phyloP scores from a whole-genome alignment of 2,113 vertebrate genomes.

The Dunckerocampus dactyliophorus region DNA sequence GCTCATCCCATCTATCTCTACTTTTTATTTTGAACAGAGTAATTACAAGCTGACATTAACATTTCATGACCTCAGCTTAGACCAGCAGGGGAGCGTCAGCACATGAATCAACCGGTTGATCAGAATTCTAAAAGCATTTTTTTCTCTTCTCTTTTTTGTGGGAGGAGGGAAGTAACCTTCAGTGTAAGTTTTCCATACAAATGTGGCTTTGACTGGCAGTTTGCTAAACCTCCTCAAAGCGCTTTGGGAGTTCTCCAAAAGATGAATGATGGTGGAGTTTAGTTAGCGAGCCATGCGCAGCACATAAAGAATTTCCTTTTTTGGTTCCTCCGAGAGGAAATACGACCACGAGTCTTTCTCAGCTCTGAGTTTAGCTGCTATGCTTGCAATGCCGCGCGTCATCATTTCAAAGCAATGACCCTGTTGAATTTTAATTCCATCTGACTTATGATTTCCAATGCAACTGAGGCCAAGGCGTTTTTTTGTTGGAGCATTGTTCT shows the following conservation, averaged over 20 bases:
- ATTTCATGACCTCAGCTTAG: slow-evolving; percentile 49
- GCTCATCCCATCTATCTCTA: slow-evolving; percentile 42
- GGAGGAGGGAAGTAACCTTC: slow-evolving; percentile 9
- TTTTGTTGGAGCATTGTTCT: too few relatives aligned
- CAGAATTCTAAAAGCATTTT: slow-evolving; percentile 11
- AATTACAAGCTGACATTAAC: slow-evolving; percentile 56
- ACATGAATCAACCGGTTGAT: slow-evolving; percentile 25
- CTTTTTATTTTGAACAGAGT: slow-evolving; percentile 21
- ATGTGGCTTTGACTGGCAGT: slow-evolving; percentile 5
- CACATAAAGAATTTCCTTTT: background rate
- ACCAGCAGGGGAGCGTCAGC: slow-evolving; percentile 31
- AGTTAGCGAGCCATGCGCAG: background rate
- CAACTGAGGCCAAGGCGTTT: too few relatives aligned
- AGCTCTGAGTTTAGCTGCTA: background rate
- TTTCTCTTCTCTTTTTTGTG: background rate
- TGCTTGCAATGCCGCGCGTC: background rate
- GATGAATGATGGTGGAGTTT: background rate
- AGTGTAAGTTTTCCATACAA: slow-evolving; percentile 3
- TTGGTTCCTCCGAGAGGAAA: background rate
- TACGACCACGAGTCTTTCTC: background rate
- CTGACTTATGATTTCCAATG: background rate
- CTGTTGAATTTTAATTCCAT: background rate
- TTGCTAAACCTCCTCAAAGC: background rate
- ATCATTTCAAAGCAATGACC: background rate
- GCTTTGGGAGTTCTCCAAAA: background rate